Evolutionary conservation across 2,888 invertebrate species (phyloP).

Genomic region (Taenaris catops): DNA sequence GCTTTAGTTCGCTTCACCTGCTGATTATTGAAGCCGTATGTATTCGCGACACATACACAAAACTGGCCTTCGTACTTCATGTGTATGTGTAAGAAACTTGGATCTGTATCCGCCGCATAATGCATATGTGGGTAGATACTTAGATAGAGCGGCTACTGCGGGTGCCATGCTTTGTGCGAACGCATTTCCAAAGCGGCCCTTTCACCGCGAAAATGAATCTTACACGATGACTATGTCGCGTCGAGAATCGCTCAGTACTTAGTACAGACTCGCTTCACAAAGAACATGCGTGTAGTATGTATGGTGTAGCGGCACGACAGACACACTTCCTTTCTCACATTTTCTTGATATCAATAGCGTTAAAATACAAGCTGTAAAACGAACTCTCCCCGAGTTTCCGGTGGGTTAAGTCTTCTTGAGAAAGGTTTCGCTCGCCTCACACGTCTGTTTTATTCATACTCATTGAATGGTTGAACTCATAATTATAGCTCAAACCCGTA

Average conservation of each 20-base stretch:
- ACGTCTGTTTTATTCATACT: conserved; percentile 32
- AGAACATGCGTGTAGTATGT: conserved; percentile 54
- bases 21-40: conserved; percentile 78
- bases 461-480: conserved; percentile 24
- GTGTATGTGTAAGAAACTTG: conserved; percentile 71
- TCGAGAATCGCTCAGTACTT: conserved; percentile 51
- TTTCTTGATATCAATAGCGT: conserved; percentile 71
- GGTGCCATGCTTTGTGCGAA: conserved; percentile 62
- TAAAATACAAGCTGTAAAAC: conserved; percentile 56
- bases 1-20: conserved; percentile 77
- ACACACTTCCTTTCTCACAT: conserved; percentile 78
- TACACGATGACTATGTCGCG: conserved; percentile 49
- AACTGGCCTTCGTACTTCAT: conserved; percentile 72
- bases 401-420: conserved; percentile 39
- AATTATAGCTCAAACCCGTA: too few relatives aligned
- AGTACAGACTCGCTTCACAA: conserved; percentile 52
- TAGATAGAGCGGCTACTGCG: conserved; percentile 70
- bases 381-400: conserved; percentile 63
- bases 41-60: conserved; percentile 70
- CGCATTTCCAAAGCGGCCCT: conserved; percentile 58
- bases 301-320: conserved; percentile 59
- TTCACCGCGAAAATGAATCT: conserved; percentile 68
- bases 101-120: conserved; percentile 75
- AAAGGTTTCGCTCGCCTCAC: conserved; percentile 41
- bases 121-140: conserved; percentile 64